Evolutionary conservation across 1,140 invertebrate species (phyloP).

Genomic region (Leptoteleia sp.): DNA sequence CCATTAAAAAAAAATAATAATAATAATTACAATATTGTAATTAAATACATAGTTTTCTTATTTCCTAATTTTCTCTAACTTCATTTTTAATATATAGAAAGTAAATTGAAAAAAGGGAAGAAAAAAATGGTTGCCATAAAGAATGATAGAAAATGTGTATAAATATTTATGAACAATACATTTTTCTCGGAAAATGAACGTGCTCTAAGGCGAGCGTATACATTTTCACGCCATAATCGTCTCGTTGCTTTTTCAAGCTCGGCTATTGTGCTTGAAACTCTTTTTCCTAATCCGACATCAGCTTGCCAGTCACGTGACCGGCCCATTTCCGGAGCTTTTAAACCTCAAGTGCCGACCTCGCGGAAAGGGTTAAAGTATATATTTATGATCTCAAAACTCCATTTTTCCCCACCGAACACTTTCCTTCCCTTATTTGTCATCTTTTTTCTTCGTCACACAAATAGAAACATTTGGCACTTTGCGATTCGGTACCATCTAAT

Average conservation of each 20-base stretch:
- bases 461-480: too few species aligned
- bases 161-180: slow-evolving; percentile 41
- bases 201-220: slow-evolving; percentile 13
- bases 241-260: slow-evolving; percentile 49
- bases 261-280: slow-evolving; percentile 35
- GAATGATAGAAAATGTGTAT: slow-evolving; percentile 20
- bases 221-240: slow-evolving; percentile 45
- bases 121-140: slow-evolving; percentile 23
- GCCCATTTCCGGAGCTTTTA: slow-evolving; percentile 64
- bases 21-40: too few species aligned
- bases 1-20: too few species aligned
- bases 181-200: slow-evolving; percentile 20
- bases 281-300: slow-evolving; percentile 54
- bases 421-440: too few species aligned
- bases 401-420: too few species aligned
- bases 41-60: too few species aligned
- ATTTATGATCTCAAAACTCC: slow-evolving; percentile 44
- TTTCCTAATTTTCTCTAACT: too few species aligned
- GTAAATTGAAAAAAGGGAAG: too few species aligned
- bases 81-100: slow-evolving; percentile 6
- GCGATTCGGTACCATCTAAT: too few species aligned
- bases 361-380: slow-evolving; percentile 48
- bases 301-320: slow-evolving; percentile 57
- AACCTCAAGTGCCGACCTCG: slow-evolving; percentile 23
- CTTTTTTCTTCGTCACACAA: too few species aligned